Evolutionary conservation across 1,140 invertebrate species (phyloP).

Genomic region (Spodoptera frugiperda): DNA sequence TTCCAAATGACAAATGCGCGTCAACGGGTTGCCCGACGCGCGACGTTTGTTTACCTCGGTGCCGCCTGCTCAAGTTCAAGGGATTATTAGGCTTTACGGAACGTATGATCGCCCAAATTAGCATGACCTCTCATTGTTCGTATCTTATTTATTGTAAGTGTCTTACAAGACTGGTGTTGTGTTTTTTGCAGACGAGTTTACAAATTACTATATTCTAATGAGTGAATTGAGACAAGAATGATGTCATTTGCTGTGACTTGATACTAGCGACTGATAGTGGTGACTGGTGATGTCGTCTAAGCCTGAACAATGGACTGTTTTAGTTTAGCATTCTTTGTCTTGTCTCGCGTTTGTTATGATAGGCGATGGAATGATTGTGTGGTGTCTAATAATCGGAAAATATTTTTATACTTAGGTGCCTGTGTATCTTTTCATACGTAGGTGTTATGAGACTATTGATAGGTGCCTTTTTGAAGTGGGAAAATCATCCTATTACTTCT

Average conservation of each 20-base stretch:
- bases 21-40: constrained; percentile 72
- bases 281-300: not conserved
- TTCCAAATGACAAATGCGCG: constrained; percentile 82
- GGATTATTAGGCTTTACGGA: constrained; percentile 72
- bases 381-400: no score
- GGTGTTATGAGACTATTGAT: no score
- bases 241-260: constrained; percentile 60
- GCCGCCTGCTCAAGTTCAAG: constrained; percentile 82
- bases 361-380: not conserved
- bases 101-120: constrained; percentile 52
- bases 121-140: constrained; percentile 52
- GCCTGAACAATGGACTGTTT: constrained; percentile 34
- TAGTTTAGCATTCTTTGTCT: constrained; percentile 31
- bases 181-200: constrained; percentile 47
- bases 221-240: constrained; percentile 47
- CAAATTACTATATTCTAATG: constrained; percentile 39
- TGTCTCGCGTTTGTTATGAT: constrained; percentile 17
- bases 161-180: constrained; percentile 33
- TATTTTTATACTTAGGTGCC: no score
- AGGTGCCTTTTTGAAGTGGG: no score
- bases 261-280: constrained; percentile 29
- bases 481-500: no score
- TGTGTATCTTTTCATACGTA: no score
- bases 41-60: constrained; percentile 78
- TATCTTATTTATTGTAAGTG: constrained; percentile 20